Conservation (phyloP, 2,888 invertebrate species). For the Mythimna impura region DNA sequence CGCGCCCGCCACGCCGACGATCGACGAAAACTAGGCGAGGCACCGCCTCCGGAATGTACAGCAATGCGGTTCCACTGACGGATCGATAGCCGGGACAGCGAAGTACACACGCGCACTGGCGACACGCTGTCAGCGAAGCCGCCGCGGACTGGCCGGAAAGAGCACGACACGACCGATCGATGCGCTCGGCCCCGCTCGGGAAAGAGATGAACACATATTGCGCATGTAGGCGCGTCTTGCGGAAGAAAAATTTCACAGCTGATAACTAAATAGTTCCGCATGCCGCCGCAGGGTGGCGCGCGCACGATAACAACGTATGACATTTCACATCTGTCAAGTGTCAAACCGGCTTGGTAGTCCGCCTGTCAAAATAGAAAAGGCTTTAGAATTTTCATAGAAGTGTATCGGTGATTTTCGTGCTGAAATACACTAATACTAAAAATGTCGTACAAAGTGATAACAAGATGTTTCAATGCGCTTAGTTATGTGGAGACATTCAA, state of each 20-base stretch:
- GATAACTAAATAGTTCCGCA: conserved; percentile 77
- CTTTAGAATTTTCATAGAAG: conserved; percentile 19
- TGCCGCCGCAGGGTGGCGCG: conserved; percentile 76
- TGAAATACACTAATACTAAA: conserved; percentile 56
- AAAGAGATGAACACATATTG: conserved; percentile 88
- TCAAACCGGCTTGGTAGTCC: conserved; percentile 53
- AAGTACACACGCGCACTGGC: conserved; percentile 86
- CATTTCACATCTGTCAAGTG: conserved; percentile 59
- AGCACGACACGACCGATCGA: conserved; percentile 82
- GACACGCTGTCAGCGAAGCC: conserved; percentile 80
- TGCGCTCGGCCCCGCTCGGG: conserved; percentile 78
- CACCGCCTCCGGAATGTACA: conserved; percentile 90
- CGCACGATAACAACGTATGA: conserved; percentile 70
- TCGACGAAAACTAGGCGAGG: conserved; percentile 89
- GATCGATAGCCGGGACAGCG: conserved; percentile 86
- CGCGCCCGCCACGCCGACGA: conserved; percentile 85
- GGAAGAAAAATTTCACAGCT: conserved; percentile 86
- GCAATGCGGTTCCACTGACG: conserved; percentile 88
- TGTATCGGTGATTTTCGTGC: conserved; percentile 17
- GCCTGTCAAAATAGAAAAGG: conserved; percentile 62
- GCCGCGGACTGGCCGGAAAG: conserved; percentile 81
- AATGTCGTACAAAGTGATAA: conserved; percentile 83
- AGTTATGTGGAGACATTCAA: conserved; percentile 84
- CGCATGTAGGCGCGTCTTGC: conserved; percentile 84
- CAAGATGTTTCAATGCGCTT: conserved; percentile 80